A percentile compares a stretch with the other conserved stretches of the same genome.
Evolutionary conservation across 2,797 vertebrate genomes (phyloP).

Genomic region (Myotis planiceps): DNA sequence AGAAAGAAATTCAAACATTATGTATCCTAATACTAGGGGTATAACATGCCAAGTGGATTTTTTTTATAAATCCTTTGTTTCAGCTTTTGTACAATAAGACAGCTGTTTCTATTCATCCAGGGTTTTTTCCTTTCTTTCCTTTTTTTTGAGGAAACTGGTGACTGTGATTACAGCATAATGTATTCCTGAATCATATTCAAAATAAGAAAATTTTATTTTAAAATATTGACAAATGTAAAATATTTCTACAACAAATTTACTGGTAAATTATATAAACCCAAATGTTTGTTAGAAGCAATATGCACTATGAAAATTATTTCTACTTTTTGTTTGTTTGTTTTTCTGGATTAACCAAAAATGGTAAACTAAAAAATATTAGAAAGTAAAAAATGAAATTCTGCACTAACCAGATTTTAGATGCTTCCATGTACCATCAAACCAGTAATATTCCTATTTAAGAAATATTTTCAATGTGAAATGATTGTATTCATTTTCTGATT

Average conservation of each 20-base stretch:
- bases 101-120: constrained; percentile 85
- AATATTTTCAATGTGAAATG: background rate
- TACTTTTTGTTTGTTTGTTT: background rate
- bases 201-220: constrained; percentile 72
- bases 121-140: background rate
- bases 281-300: constrained; percentile 55
- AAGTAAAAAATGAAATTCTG: background rate
- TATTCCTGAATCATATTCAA: constrained; percentile 77
- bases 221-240: constrained; percentile 79
- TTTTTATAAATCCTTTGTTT: constrained; percentile 78
- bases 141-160: constrained; percentile 72
- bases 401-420: background rate
- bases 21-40: constrained; percentile 77
- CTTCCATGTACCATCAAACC: background rate
- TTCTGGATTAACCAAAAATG: background rate
- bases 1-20: constrained; percentile 85
- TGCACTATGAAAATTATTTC: background rate
- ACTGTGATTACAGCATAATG: constrained; percentile 76
- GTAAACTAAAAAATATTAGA: background rate
- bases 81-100: constrained; percentile 78
- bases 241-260: constrained; percentile 69
- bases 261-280: constrained; percentile 73
- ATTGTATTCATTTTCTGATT: background rate
- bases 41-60: constrained; percentile 80
- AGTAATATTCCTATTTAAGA: background rate